Base-by-base conservation (phyloP, 1,140 invertebrate species). In the Battus philenor region DNA sequence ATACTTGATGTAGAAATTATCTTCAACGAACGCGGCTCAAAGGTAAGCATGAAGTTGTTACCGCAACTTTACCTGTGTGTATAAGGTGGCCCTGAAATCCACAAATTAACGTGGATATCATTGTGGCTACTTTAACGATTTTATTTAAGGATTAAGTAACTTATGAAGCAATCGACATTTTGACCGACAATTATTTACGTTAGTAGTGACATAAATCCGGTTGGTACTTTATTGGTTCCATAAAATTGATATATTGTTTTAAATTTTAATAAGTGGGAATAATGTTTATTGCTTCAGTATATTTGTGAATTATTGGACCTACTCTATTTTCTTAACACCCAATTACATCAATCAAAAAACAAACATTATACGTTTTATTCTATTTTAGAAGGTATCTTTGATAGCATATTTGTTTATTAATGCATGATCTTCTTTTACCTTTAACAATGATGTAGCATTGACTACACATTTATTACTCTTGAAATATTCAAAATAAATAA, bases 1-100 rank as follows among this genome's bases (percentile, higher is more conserved):
- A 99, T 99, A 76, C 90, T 98, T 80, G 97, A 99, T 88, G 97
- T 99, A 83, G 98, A 99, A 92, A 99, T 99, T 73, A 99, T 99
- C 83, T 99, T 99, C 90, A 99, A 99, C 88, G 98, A 99, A 89
- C 90, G 98, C 64, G 98, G 98, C 80, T 98, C 97, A 63, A 99
- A 99, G 96, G 97, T 99, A 93, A 93, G 93, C 87, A 72, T 55
- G 30, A 44, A 29, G 51, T 26, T 46, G 18, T 41, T 8, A 47
- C 30, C 41, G 50, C 41, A 34, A 4, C 44, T 43, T 45, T 49
- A 31, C 41, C 41, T 36, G 46, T 24, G 26, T 54, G 4, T 27
- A 52, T 47, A 29, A 57, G 73, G 69, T 64, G 65, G 69, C 71
- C 50, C 67, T 76, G 64, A 79, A 78, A 82, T 76, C 60, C 52